Evolutionary conservation across 2,888 invertebrate genomes (phyloP).

Genomic region (Bhutanitis thaidina): DNA sequence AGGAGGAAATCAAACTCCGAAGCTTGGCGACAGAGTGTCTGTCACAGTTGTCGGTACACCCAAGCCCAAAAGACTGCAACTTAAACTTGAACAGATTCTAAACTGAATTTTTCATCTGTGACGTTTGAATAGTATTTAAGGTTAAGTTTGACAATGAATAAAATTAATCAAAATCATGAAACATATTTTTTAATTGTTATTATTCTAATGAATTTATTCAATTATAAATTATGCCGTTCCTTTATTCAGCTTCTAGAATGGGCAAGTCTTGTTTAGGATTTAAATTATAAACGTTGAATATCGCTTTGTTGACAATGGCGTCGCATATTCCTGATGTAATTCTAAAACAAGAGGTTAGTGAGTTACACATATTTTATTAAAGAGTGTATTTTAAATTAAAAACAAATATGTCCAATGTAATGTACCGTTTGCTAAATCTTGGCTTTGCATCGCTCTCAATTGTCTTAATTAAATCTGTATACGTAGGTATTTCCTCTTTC

Average conservation of each 20-base stretch:
- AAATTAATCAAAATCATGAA: background rate
- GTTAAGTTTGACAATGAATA: constrained; percentile 15
- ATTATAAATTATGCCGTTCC: background rate
- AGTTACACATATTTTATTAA: too few relatives aligned
- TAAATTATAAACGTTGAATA: constrained; percentile 59
- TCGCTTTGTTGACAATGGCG: constrained; percentile 69
- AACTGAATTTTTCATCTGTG: constrained; percentile 37
- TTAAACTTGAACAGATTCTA: constrained; percentile 69
- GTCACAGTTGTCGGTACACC: constrained; percentile 82
- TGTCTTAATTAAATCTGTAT: constrained; percentile 44
- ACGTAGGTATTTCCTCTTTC: constrained; percentile 64
- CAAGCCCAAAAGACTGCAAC: constrained; percentile 77
- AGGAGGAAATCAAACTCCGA: constrained; percentile 71
- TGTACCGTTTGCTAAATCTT: constrained; percentile 56
- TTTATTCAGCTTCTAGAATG: constrained; percentile 56
- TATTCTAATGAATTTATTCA: background rate
- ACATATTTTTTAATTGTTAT: background rate
- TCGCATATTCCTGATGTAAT: constrained; percentile 72
- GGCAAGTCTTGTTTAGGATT: constrained; percentile 47
- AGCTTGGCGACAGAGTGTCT: constrained; percentile 84
- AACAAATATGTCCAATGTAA: background rate
- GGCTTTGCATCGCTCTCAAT: constrained; percentile 42
- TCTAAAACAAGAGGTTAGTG: constrained; percentile 31
- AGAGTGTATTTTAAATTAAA: background rate
- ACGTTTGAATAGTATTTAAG: constrained; percentile 21